A percentile compares a stretch with the other conserved stretches of the same genome.
Conservation (phyloP, 23 tunicate species). For the Trididemnum clinides region DNA sequence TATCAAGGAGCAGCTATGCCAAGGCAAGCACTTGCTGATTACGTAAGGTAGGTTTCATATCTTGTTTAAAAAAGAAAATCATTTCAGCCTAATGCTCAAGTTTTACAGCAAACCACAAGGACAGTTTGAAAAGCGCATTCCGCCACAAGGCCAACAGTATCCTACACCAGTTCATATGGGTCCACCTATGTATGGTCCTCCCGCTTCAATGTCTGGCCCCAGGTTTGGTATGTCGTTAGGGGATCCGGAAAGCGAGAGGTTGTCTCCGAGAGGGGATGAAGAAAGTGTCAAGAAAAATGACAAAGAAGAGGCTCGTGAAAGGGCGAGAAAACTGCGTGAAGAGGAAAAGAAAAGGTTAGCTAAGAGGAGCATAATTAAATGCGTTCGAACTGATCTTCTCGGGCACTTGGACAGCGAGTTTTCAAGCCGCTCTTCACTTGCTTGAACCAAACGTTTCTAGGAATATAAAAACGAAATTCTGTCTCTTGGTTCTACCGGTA, state of each 20-base stretch:
- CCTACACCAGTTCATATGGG: conserved; percentile 16
- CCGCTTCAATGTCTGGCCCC: not conserved
- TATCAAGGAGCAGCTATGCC: not conserved
- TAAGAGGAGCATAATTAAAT: too few relatives aligned
- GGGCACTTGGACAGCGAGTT: too few relatives aligned
- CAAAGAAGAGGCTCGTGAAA: conserved; percentile 70
- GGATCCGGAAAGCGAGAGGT: not conserved
- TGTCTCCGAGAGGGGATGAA: conserved; percentile 43
- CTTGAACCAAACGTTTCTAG: too few relatives aligned
- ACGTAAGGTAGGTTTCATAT: not conserved
- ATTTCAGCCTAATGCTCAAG: not conserved
- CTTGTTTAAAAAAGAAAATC: not conserved
- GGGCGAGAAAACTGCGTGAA: conserved; percentile 73
- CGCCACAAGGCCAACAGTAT: conserved; percentile 71
- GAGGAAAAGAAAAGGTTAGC: conserved; percentile 79
- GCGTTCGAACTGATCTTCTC: too few relatives aligned
- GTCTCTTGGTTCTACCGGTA: too few relatives aligned
- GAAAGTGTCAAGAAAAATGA: conserved; percentile 56
- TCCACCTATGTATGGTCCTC: conserved; percentile 14
- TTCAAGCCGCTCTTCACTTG: too few relatives aligned
- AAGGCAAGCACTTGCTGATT: not conserved
- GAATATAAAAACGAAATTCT: too few relatives aligned
- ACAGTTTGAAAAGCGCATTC: conserved; percentile 60
- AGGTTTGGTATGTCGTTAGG: not conserved
- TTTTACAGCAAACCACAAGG: conserved; percentile 27